phyloP scores from a whole-genome alignment of 1,140 invertebrate species.

The Panagrolaimus sp. region DNA sequence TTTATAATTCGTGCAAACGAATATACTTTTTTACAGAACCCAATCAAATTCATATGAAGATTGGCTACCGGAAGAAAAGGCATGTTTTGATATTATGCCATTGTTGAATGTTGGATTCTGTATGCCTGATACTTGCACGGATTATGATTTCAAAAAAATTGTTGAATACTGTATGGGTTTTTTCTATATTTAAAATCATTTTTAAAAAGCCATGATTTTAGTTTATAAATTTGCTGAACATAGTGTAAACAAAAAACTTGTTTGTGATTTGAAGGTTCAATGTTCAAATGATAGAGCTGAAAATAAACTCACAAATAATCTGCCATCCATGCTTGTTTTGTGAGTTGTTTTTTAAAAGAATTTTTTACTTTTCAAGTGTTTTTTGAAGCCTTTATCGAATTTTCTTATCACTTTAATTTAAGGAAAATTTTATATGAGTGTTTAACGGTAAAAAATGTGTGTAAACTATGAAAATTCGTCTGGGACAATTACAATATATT shows the following conservation, averaged over 20 bases:
- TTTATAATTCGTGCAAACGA: background rate
- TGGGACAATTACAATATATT: too few species aligned
- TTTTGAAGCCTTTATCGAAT: too few species aligned
- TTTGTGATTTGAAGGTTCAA: conserved; percentile 56
- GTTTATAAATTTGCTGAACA: conserved; percentile 50
- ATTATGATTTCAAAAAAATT: conserved; percentile 54
- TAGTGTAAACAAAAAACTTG: conserved; percentile 40
- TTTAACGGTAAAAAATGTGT: conserved; percentile 11
- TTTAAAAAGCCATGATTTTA: conserved; percentile 32
- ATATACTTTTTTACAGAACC: background rate
- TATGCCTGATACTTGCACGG: conserved; percentile 55
- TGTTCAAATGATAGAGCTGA: conserved; percentile 54
- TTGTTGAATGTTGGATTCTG: conserved; percentile 55
- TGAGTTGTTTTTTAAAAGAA: conserved; percentile 29
- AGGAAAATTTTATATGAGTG: background rate
- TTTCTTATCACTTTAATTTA: too few species aligned
- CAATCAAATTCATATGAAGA: conserved; percentile 23
- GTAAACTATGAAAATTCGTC: conserved; percentile 18
- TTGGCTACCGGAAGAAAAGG: conserved; percentile 46
- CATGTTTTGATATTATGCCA: conserved; percentile 54
- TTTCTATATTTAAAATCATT: conserved; percentile 21
- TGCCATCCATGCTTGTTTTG: conserved; percentile 48
- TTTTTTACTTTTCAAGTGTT: too few species aligned
- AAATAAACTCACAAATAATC: conserved; percentile 44
- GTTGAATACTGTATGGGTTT: conserved; percentile 47